Conservation (phyloP, 2,797 vertebrate species). For the Vireo griseus region DNA sequence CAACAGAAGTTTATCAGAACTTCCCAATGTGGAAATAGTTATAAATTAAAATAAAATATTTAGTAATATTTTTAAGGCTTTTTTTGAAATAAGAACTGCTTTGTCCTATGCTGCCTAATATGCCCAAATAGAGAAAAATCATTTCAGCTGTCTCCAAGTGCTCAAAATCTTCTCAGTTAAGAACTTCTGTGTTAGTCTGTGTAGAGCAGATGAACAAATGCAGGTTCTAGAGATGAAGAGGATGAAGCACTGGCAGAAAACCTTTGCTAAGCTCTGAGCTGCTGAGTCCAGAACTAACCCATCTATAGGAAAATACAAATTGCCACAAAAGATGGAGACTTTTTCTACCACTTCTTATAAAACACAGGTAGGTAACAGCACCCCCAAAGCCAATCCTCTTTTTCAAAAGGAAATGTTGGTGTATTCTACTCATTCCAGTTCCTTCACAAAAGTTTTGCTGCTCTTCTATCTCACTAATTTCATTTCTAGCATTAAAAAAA, state of each 20-base stretch:
- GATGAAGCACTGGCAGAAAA: neutral
- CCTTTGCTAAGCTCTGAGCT: neutral
- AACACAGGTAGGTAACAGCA: neutral
- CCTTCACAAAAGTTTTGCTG: neutral
- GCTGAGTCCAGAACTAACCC: neutral
- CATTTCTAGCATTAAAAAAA: neutral
- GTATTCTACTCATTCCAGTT: rapidly evolving
- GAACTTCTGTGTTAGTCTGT: neutral
- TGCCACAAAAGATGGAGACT: neutral
- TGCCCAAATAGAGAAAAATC: neutral
- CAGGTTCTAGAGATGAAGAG: neutral
- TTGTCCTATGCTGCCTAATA: neutral
- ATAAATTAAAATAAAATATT: neutral
- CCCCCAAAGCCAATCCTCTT: rapidly evolving
- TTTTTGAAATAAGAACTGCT: neutral
- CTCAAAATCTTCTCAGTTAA: neutral
- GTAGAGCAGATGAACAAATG: neutral
- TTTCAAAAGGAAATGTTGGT: neutral
- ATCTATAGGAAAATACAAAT: neutral
- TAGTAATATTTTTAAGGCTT: neutral
- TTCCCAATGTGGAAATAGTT: neutral
- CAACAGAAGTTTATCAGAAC: neutral
- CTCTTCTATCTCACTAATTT: neutral
- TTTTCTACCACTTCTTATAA: neutral
- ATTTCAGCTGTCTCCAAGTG: neutral